Conservation (phyloP, 2,888 invertebrate genomes). For the Hydriomena furcata region DNA sequence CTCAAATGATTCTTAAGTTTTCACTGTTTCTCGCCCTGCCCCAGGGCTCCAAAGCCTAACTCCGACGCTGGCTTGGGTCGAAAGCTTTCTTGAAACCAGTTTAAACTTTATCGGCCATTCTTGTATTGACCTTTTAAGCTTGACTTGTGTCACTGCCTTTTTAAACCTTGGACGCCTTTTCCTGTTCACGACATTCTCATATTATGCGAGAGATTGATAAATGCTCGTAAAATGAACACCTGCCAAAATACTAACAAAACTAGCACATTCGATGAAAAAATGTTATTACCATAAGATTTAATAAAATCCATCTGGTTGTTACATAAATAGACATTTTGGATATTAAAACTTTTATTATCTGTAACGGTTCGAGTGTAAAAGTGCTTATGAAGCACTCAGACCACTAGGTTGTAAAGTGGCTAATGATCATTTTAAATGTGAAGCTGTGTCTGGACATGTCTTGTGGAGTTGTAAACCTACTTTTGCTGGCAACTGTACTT, state of each 20-base stretch:
- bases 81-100: conserved; percentile 58
- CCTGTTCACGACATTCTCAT: conserved; percentile 24
- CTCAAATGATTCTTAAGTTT: no score
- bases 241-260: no score
- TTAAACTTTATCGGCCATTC: conserved; percentile 48
- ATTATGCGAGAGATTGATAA: conserved; percentile 15
- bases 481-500: neutral
- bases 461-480: conserved; percentile 7
- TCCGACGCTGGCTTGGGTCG: conserved; percentile 13
- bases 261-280: no score
- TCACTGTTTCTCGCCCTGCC: no score
- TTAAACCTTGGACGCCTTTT: conserved; percentile 42
- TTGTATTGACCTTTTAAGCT: conserved; percentile 54
- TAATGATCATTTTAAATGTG: neutral
- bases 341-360: no score
- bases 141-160: conserved; percentile 43
- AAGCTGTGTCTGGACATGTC: neutral
- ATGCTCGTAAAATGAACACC: neutral
- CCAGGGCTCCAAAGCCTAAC: no score
- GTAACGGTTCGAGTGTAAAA: no score
- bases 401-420: conserved; percentile 6
- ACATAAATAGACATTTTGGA: no score
- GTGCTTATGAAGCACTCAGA: neutral
- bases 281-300: no score
- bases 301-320: no score